Percentiles rank a stretch among this genome's conserved stretches.
These are phyloP conservation scores for Hyaena hyaena DNA, from an alignment of 2,113 vertebrate species.

Conservation along the genomic window DNA sequence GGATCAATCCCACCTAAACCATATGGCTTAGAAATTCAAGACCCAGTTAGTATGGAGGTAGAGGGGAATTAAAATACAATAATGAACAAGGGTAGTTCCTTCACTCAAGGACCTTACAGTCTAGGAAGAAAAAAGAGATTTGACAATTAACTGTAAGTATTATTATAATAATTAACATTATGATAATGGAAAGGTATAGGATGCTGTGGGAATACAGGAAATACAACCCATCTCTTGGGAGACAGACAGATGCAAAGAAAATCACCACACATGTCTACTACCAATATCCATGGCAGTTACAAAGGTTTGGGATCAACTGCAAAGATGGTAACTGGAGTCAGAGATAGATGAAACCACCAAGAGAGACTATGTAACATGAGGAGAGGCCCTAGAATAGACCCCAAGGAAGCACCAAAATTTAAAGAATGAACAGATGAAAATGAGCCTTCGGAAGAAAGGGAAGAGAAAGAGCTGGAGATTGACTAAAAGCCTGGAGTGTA, in stretches of 20 bases:
- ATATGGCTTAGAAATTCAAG: slow-evolving; percentile 15
- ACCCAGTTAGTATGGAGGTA: neutral
- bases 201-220: neutral
- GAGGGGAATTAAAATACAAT: neutral
- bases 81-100: neutral
- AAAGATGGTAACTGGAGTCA: neutral
- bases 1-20: neutral
- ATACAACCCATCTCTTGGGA: neutral
- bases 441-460: neutral
- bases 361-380: neutral
- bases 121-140: neutral
- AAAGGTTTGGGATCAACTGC: neutral
- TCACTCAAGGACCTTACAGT: neutral
- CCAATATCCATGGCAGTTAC: neutral
- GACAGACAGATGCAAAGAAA: neutral
- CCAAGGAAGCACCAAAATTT: neutral
- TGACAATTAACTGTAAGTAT: neutral
- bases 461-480: neutral
- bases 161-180: neutral
- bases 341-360: neutral
- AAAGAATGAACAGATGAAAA: neutral
- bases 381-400: neutral
- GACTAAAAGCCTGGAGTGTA: neutral
- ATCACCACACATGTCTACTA: neutral
- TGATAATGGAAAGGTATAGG: neutral